Base-by-base conservation (phyloP, 2,888 invertebrate genomes). In the Villa cingulata region DNA sequence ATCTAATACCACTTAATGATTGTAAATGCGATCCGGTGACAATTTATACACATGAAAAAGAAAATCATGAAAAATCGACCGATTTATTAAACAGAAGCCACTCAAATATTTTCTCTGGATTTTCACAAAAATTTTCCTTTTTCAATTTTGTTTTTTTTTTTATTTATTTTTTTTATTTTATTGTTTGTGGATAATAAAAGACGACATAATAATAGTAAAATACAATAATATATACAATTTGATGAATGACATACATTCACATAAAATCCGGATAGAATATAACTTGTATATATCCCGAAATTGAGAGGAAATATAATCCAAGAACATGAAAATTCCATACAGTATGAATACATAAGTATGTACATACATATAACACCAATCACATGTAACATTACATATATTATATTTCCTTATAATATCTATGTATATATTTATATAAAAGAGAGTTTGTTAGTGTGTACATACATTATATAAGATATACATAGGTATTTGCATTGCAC, bases 1-100 rank as follows among this genome's bases (percentile, higher is more conserved):
- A 49, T 49, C 49, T 49, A 49, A 49, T 49, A 42, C 49, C 46
- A 49, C 46, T 49, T 49, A 49, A 49, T 49, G 49, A 49, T 49
- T 39, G 42, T 49, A 45, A 49, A 49, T 48, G 42, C 43, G 38
- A 18, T 38, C 42, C 45, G 41, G 45, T 49, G 46, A 44, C 49
- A 43, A 49, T 46, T 23, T 7, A n/a, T n/a, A n/a, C 39, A 45
- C 42, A 45, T 36, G 36, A 16, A 46, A 34, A 42, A 37, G 50
- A 47, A 50, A 50, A 50, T 50, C 50, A 50, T 50, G 50, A 50
- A 50, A 50, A 47, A 50, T 50, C 46, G 47, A 49, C 49, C 49
- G 45, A 46, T 49, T 49, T 49, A 49, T 46, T 49, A 46, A 29
- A 4, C 37, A 46, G 46, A 46, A 46, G 41, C 41, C 42, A 46